These are phyloP conservation scores for Pycnomerus fuliginosus DNA, from an alignment of 2,888 invertebrate genomes.

Conservation along the genomic window DNA sequence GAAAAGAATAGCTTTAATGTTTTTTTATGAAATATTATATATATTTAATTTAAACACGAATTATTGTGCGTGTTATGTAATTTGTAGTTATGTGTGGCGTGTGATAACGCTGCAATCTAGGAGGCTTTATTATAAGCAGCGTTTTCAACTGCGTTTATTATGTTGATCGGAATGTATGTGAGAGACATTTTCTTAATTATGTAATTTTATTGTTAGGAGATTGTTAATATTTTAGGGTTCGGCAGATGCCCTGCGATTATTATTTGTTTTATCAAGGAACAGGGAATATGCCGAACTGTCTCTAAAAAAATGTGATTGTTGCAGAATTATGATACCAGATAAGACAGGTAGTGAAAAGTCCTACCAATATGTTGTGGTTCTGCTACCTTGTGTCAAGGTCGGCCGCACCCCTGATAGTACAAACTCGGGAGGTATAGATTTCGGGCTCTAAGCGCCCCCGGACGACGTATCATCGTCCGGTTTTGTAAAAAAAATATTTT, in stretches of 20 bases:
- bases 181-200: constrained; percentile 48
- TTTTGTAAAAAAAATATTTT: constrained; percentile 62
- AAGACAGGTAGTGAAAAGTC: constrained; percentile 39
- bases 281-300: background rate
- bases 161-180: constrained; percentile 30
- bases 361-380: constrained; percentile 37
- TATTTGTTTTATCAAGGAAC: constrained; percentile 33
- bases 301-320: constrained; percentile 45
- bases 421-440: constrained; percentile 53
- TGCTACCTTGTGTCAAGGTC: constrained; percentile 50
- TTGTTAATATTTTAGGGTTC: constrained; percentile 47
- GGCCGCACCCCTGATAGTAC: constrained; percentile 52
- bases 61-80: too few relatives aligned
- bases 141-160: too few relatives aligned
- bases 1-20: constrained; percentile 35
- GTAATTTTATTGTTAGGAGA: constrained; percentile 54
- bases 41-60: too few relatives aligned
- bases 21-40: background rate
- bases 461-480: constrained; percentile 31
- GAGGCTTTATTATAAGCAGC: too few relatives aligned
- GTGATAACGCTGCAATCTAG: too few relatives aligned
- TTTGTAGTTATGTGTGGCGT: too few relatives aligned
- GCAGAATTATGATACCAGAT: constrained; percentile 44
- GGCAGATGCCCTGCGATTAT: constrained; percentile 28
- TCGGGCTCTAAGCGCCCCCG: constrained; percentile 33